Evolutionary conservation across 2,797 vertebrate species (phyloP), one percentile per base, ranked within the genome.

Genomic region (Tiaroga cobitis): DNA sequence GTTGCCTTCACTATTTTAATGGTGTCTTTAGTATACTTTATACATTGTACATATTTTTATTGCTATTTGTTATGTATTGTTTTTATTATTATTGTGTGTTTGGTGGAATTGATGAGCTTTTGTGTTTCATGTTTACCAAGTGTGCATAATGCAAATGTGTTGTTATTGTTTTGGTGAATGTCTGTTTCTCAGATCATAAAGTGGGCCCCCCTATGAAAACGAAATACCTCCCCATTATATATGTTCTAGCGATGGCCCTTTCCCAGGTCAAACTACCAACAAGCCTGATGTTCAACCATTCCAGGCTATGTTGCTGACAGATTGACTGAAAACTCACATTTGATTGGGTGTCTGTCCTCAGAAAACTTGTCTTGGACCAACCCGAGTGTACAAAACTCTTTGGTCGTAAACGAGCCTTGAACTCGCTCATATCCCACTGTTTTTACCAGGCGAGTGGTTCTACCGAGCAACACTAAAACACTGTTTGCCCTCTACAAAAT

Each of bases 321-420:
- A n/a, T n/a, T n/a, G n/a, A n/a, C n/a, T n/a, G n/a, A n/a, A n/a
- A n/a, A n/a, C n/a, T n/a, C n/a, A n/a, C n/a, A n/a, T n/a, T n/a
- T n/a, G n/a, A n/a, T n/a, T n/a, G n/a, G n/a, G n/a, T n/a, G n/a
- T n/a, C n/a, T n/a, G n/a, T n/a, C n/a, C n/a, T n/a, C n/a, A n/a
- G n/a, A n/a, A n/a, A n/a, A n/a, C n/a, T 13, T 70, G 0, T 11
- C 16, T 69, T 6, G 15, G 21, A 16, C 37, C 43, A 37, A 80
- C 51, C 56, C 3, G 19, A 85, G 63, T 11, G 18, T 72, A 73
- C 63, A 49, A 32, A 80, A 63, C 32, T 85, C 68, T 46, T 46
- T 10, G 11, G 29, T 80, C 56, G 51, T 37, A 70, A 80, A 85
- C 5, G 8, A 81, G 39, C 54, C 73, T 84, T 84, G 59, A 84